Conservation (phyloP, 2,888 invertebrate genomes). For the Balanococcus diminutus region DNA sequence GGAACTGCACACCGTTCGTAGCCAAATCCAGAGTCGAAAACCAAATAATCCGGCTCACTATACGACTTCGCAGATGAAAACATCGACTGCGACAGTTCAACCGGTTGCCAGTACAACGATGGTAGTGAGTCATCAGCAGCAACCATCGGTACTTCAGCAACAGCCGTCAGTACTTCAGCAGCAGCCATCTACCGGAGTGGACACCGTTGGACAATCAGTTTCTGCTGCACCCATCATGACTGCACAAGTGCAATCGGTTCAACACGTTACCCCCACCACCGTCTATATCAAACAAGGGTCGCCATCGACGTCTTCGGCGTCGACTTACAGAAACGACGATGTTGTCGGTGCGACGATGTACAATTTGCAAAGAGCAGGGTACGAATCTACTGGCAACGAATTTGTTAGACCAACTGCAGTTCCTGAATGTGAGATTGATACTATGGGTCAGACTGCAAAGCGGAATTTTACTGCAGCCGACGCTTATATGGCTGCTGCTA, state of each 20-base stretch:
- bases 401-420: neutral
- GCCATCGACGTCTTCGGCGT: neutral
- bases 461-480: neutral
- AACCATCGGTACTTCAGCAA: neutral
- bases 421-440: neutral
- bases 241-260: neutral
- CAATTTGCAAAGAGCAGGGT: neutral
- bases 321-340: neutral
- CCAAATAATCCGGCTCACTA: conserved; percentile 9
- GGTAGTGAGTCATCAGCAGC: neutral
- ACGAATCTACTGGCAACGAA: neutral
- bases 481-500: conserved; percentile 12
- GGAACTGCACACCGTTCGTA: conserved; percentile 45
- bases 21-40: conserved; percentile 24
- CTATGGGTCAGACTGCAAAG: neutral
- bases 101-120: neutral
- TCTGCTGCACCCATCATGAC: neutral
- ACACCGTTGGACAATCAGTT: neutral
- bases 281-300: neutral
- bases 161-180: neutral
- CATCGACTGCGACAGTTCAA: neutral
- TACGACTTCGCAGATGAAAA: neutral
- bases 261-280: neutral
- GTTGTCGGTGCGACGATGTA: neutral
- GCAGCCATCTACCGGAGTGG: neutral